Conservation (phyloP, 2,113 vertebrate species). For the Amazona guildingii region DNA sequence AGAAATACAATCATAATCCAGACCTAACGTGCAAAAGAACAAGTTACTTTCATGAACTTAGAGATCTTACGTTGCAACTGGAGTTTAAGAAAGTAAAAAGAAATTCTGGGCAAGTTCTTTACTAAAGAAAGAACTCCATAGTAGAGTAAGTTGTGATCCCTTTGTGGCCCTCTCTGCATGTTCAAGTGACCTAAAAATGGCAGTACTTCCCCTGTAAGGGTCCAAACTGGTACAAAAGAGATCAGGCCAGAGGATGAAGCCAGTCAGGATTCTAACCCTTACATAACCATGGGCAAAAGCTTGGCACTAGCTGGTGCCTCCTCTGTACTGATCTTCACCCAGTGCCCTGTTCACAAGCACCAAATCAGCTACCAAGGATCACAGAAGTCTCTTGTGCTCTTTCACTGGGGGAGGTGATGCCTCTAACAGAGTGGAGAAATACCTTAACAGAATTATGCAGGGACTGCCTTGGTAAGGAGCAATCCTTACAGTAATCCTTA, state of each 20-base stretch:
- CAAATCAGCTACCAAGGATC: not conserved
- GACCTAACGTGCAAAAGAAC: not conserved
- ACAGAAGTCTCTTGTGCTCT: not conserved
- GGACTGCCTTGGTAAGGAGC: not conserved
- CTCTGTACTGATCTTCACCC: not conserved
- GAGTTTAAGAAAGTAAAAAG: not conserved
- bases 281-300: not conserved
- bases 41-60: not conserved
- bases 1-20: not conserved
- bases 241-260: not conserved
- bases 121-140: not conserved
- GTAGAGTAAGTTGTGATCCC: not conserved
- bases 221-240: not conserved
- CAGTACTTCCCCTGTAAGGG: not conserved
- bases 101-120: not conserved
- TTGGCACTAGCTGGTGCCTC: not conserved
- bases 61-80: not conserved
- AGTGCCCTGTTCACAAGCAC: not conserved
- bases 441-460: not conserved
- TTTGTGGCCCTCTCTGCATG: not conserved
- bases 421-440: not conserved
- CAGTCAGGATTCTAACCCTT: not conserved
- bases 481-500: not conserved
- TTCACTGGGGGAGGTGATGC: not conserved
- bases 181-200: not conserved